These are phyloP conservation scores for Troides oblongomaculatus DNA, from an alignment of 2,888 invertebrate genomes.

Conservation along the genomic window DNA sequence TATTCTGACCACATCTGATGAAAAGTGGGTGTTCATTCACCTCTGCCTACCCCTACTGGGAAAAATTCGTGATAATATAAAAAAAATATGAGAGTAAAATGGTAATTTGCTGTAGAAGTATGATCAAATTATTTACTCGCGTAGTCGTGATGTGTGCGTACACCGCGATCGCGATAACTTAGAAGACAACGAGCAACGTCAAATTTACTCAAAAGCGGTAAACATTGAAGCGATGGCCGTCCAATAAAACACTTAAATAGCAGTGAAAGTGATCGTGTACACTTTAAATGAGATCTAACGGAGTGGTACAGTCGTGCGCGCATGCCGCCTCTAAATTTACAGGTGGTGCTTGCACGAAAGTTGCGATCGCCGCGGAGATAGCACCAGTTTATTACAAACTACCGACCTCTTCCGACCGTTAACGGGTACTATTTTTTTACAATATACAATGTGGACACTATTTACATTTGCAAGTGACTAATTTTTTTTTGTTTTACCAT, in stretches of 20 bases:
- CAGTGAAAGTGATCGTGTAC: slow-evolving; percentile 25
- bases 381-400: slow-evolving; percentile 21
- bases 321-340: slow-evolving; percentile 27
- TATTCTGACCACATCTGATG: too few relatives aligned
- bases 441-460: neutral
- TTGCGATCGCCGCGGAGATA: slow-evolving; percentile 19
- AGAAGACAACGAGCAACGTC: neutral
- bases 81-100: too few relatives aligned
- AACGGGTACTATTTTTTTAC: neutral
- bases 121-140: too few relatives aligned
- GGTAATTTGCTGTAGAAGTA: too few relatives aligned
- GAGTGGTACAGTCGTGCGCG: slow-evolving; percentile 22
- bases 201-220: slow-evolving; percentile 2
- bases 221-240: slow-evolving; percentile 28
- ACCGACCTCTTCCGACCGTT: neutral
- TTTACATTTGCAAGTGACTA: neutral
- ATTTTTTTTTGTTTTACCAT: neutral
- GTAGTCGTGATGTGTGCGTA: neutral
- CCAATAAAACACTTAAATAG: slow-evolving; percentile 21
- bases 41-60: too few relatives aligned
- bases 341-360: slow-evolving; percentile 25
- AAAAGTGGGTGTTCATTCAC: too few relatives aligned
- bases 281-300: slow-evolving; percentile 23
- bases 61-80: too few relatives aligned
- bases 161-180: too few relatives aligned